Percentiles rank a stretch among this genome's conserved stretches.
Conservation (phyloP, 2,888 invertebrate genomes). For the Caenorhabditis japonica region DNA sequence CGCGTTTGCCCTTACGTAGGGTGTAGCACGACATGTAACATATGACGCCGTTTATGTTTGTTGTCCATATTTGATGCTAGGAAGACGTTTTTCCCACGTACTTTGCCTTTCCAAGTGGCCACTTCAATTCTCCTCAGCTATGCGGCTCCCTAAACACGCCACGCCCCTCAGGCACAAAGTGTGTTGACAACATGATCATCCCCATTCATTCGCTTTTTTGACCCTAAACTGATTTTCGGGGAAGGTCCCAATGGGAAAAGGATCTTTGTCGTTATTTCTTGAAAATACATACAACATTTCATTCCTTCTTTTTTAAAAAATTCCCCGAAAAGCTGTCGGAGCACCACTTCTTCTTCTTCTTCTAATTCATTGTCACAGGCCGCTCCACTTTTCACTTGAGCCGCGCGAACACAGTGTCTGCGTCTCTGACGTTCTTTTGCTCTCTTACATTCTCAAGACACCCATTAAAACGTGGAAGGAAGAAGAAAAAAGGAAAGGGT, state of each 20-base stretch:
- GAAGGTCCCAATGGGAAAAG: background rate
- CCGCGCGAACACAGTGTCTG: constrained; percentile 6
- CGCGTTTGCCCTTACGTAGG: too few species aligned
- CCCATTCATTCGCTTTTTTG: constrained; percentile 14
- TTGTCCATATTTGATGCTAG: background rate
- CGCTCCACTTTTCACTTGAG: constrained; percentile 11
- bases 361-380: constrained; percentile 39
- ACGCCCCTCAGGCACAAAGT: too few species aligned
- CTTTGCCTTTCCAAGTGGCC: constrained; percentile 22
- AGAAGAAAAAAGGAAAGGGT: constrained; percentile 20
- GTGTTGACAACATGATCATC: constrained; percentile 22
- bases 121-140: constrained; percentile 15
- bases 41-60: too few species aligned
- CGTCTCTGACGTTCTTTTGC: constrained; percentile 5
- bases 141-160: constrained; percentile 2
- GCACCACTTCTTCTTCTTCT: too few species aligned
- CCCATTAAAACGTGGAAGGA: constrained; percentile 39
- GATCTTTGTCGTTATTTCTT: too few species aligned
- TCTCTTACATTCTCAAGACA: constrained; percentile 40
- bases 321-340: too few species aligned
- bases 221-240: constrained; percentile 35
- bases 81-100: constrained; percentile 41
- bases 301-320: too few species aligned
- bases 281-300: too few species aligned
- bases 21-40: too few species aligned